Percentiles rank a stretch among this genome's conserved stretches.
These are phyloP conservation scores for Mesaphorura yosii DNA, from an alignment of 1,140 invertebrate genomes.

Conservation along the genomic window DNA sequence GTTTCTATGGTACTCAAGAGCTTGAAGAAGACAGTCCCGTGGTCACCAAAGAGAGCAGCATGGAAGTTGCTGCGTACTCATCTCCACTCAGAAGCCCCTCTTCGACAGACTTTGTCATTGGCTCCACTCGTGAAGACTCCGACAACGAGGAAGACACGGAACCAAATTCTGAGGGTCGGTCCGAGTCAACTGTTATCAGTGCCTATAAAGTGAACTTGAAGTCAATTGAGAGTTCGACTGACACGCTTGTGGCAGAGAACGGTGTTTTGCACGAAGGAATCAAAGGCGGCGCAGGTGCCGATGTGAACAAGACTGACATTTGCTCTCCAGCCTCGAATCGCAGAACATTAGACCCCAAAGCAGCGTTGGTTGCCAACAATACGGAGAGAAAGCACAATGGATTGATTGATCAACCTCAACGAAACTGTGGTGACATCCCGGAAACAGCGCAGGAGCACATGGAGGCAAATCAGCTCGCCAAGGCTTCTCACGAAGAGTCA, in stretches of 20 bases:
- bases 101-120: not conserved
- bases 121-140: constrained; percentile 8
- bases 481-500: not conserved
- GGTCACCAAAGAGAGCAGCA: not conserved
- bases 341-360: not conserved
- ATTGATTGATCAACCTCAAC: too few species aligned
- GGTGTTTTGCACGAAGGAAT: constrained; percentile 17
- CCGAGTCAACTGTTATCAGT: constrained; percentile 25
- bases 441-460: too few species aligned
- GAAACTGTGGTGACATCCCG: too few species aligned
- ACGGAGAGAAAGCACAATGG: too few species aligned
- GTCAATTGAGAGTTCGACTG: constrained; percentile 41
- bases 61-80: not conserved
- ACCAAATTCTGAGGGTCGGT: constrained; percentile 21
- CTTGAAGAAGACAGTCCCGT: not conserved
- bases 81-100: too few species aligned
- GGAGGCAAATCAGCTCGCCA: too few species aligned
- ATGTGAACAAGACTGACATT: not conserved
- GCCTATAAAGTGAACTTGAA: constrained; percentile 17
- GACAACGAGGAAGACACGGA: constrained; percentile 26
- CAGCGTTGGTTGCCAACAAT: too few species aligned
- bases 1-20: not conserved
- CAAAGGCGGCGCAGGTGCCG: not conserved
- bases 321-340: too few species aligned
- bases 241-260: constrained; percentile 39